Percentiles rank a stretch among this genome's conserved stretches.
These are phyloP conservation scores for Lerista edwardsae DNA, from an alignment of 2,797 vertebrate species.

Conservation along the genomic window DNA sequence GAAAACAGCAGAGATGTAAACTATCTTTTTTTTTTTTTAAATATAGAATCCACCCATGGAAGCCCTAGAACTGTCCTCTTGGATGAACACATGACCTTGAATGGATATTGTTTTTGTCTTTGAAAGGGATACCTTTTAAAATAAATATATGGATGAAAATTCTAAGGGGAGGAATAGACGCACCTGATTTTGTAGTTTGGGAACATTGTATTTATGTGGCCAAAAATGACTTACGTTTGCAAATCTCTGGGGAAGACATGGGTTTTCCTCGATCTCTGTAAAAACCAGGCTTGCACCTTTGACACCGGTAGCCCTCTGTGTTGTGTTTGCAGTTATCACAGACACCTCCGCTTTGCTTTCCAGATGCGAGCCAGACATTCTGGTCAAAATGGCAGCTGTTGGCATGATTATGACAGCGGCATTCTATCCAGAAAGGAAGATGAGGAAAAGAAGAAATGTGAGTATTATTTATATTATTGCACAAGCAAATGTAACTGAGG, in stretches of 20 bases:
- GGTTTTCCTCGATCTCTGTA: conserved; percentile 78
- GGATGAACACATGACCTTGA: background rate
- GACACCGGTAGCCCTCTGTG: conserved; percentile 86
- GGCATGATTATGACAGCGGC: conserved; percentile 87
- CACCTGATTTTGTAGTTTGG: background rate
- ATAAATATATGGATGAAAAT: background rate
- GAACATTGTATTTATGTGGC: fast-evolving
- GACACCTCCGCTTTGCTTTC: conserved; percentile 82
- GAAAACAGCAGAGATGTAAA: background rate
- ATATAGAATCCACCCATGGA: background rate
- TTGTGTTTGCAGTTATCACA: conserved; percentile 87
- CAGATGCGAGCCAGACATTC: conserved; percentile 82
- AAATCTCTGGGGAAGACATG: conserved; percentile 79
- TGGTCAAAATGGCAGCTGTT: conserved; percentile 86
- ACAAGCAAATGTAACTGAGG: background rate
- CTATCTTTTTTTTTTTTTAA: too few relatives aligned
- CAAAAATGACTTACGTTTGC: conserved; percentile 80
- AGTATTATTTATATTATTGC: background rate
- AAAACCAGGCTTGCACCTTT: conserved; percentile 85
- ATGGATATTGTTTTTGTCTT: background rate
- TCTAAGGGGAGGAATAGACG: background rate
- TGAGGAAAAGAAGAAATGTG: background rate
- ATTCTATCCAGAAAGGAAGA: conserved; percentile 72
- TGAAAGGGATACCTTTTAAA: background rate
- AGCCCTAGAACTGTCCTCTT: background rate